phyloP scores from a whole-genome alignment of 2,888 invertebrate genomes.

The Agrotis ipsilon region DNA sequence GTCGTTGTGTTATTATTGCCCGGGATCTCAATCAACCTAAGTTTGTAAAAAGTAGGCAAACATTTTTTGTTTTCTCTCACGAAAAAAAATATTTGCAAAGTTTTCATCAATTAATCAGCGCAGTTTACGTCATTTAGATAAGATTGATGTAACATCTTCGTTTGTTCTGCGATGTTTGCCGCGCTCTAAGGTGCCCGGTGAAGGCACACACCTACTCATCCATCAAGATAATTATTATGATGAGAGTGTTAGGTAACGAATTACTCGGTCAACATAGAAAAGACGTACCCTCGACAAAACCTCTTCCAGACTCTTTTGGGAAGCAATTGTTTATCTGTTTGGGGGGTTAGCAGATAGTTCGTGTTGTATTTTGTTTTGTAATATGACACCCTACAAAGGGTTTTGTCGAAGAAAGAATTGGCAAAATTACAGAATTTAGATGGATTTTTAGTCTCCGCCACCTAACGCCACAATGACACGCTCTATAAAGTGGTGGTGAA shows the following conservation, averaged over 20 bases:
- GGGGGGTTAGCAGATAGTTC: too few species aligned
- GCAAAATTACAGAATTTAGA: too few species aligned
- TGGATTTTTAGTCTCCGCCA: too few species aligned
- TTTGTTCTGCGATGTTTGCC: conserved; percentile 25
- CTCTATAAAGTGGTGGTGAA: too few species aligned
- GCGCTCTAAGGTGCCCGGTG: neutral
- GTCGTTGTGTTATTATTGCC: too few species aligned
- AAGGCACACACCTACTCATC: conserved; percentile 25
- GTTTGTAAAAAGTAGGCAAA: neutral
- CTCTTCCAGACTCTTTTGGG: too few species aligned
- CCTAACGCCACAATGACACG: too few species aligned
- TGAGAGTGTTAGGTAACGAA: conserved; percentile 20
- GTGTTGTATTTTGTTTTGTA: too few species aligned
- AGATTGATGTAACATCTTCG: conserved; percentile 7
- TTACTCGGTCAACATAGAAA: conserved; percentile 7
- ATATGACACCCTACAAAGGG: too few species aligned
- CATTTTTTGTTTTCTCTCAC: neutral
- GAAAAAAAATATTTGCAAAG: neutral
- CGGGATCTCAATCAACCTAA: too few species aligned
- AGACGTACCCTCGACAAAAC: neutral
- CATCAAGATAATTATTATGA: conserved; percentile 18
- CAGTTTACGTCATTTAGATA: conserved; percentile 20
- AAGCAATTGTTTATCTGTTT: too few species aligned
- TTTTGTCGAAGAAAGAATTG: too few species aligned
- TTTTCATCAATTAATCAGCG: conserved; percentile 10